phyloP scores from a whole-genome alignment of 1,140 invertebrate genomes.

The Drosophila sp. region DNA sequence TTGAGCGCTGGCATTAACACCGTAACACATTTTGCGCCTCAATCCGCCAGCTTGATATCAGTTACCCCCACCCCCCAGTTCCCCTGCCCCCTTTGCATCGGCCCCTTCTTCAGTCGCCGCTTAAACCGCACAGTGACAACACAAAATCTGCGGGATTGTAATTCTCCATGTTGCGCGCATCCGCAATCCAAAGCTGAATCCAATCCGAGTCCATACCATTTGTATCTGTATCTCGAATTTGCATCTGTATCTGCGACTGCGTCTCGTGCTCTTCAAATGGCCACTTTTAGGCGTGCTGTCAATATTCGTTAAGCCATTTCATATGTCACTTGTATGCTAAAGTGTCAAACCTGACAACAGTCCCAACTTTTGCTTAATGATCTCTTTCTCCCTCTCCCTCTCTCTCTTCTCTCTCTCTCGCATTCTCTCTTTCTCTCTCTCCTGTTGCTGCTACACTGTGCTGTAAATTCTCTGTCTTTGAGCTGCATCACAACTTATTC shows the following conservation, averaged over 20 bases:
- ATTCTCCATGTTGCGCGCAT: slow-evolving; percentile 31
- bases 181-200: slow-evolving; percentile 38
- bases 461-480: background rate
- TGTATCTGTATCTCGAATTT: slow-evolving; percentile 19
- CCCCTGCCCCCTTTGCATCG: too few species aligned
- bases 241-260: slow-evolving; percentile 14
- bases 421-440: background rate
- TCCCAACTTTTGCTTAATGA: slow-evolving; percentile 81
- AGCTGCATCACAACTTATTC: background rate
- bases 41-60: background rate
- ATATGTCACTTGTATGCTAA: slow-evolving; percentile 76
- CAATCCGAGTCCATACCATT: slow-evolving; percentile 4
- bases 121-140: background rate
- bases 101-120: background rate
- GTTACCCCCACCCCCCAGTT: too few species aligned
- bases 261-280: slow-evolving; percentile 61
- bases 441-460: slow-evolving; percentile 34
- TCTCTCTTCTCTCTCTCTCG: background rate
- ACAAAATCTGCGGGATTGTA: slow-evolving; percentile 51
- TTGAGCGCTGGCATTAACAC: slow-evolving; percentile 64
- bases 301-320: slow-evolving; percentile 81
- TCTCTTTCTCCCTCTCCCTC: slow-evolving; percentile 30
- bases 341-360: slow-evolving; percentile 82
- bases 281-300: slow-evolving; percentile 79
- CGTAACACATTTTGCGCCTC: slow-evolving; percentile 64